phyloP scores from a whole-genome alignment of 2,113 vertebrate species.

The Erythrocercus mccallii region DNA sequence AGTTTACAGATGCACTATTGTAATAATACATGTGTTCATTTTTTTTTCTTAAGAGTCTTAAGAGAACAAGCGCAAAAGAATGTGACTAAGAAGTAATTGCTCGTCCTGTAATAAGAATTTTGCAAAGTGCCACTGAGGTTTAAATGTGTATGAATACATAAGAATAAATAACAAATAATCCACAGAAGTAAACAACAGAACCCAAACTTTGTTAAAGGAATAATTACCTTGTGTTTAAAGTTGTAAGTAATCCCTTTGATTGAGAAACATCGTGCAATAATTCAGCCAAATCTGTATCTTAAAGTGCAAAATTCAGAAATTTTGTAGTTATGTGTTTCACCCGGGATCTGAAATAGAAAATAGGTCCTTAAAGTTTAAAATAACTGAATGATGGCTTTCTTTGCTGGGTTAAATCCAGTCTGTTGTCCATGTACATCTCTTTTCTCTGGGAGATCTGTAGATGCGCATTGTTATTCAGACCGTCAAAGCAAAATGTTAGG shows the following conservation, averaged over 20 bases:
- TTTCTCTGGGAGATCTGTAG: neutral
- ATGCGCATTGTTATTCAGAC: neutral
- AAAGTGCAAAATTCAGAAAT: neutral
- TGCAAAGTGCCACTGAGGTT: neutral
- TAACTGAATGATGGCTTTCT: neutral
- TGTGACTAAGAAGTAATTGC: neutral
- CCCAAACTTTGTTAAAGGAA: neutral
- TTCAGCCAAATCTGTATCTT: neutral
- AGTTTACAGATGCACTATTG: neutral
- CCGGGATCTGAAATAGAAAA: neutral
- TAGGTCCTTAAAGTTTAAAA: neutral
- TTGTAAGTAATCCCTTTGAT: neutral
- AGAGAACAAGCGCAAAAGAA: neutral
- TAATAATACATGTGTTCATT: neutral
- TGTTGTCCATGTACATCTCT: neutral
- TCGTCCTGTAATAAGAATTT: neutral
- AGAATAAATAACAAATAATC: neutral
- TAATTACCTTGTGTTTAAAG: neutral
- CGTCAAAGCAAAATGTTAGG: neutral
- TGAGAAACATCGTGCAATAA: accelerated
- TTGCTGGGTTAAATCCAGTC: neutral
- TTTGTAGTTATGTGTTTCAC: neutral
- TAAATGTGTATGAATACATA: neutral
- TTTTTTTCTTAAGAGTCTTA: neutral
- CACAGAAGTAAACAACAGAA: neutral